A percentile compares a stretch with the other conserved stretches of the same genome.
Conservation (phyloP, 2,113 vertebrate species). For the Podocnemis expansa region DNA sequence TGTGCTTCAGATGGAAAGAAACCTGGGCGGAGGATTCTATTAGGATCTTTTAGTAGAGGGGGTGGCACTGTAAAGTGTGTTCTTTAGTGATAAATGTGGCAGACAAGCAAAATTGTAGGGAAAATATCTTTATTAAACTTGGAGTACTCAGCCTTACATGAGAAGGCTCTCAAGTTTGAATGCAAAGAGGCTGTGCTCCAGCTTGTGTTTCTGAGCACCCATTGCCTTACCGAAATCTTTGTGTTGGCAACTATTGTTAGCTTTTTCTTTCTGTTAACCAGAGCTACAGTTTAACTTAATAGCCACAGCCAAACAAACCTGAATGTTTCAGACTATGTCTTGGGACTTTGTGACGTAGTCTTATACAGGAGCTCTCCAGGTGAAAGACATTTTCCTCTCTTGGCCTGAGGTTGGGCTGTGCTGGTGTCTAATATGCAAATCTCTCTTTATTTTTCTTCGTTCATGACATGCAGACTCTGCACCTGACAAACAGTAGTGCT, state of each 20-base stretch:
- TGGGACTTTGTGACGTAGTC: neutral
- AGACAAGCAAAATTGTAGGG: neutral
- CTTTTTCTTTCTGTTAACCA: neutral
- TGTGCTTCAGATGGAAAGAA: neutral
- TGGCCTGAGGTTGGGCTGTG: neutral
- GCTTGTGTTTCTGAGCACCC: neutral
- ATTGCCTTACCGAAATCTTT: neutral
- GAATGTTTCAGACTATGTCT: neutral
- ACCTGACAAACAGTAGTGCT: neutral
- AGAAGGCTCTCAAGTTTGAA: neutral
- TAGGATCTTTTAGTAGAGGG: fast-evolving
- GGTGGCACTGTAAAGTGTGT: neutral
- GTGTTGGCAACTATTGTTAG: fast-evolving
- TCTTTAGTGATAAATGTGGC: neutral
- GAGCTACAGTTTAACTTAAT: neutral
- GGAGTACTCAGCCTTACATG: fast-evolving
- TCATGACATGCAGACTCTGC: neutral
- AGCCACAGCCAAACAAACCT: neutral
- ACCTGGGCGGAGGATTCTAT: neutral
- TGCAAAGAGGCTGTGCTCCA: neutral
- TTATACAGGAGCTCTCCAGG: neutral
- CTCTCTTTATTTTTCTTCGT: neutral
- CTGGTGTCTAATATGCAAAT: neutral
- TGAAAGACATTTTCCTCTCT: neutral
- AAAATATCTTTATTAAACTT: neutral